Conservation (phyloP, 2,113 vertebrate species). For the Myiozetetes cayanensis region DNA sequence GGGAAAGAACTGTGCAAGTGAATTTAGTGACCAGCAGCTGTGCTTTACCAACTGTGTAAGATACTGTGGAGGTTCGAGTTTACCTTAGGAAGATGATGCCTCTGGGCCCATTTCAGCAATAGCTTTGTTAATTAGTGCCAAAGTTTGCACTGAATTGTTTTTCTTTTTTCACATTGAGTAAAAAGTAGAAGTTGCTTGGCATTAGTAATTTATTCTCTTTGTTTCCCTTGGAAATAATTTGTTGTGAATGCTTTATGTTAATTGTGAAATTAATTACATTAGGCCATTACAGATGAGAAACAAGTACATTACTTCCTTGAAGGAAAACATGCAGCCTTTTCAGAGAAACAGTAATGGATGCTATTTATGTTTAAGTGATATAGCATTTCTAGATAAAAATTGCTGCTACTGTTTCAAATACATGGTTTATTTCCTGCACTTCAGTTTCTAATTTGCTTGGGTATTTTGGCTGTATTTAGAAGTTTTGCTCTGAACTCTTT, state of each 20-base stretch:
- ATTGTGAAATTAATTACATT: background rate
- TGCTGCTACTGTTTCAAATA: background rate
- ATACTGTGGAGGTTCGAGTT: background rate
- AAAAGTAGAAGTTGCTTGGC: background rate
- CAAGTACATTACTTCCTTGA: background rate
- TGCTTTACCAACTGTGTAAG: background rate
- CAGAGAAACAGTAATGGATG: background rate
- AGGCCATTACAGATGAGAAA: background rate
- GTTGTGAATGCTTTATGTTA: background rate
- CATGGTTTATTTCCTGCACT: background rate
- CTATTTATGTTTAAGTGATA: background rate
- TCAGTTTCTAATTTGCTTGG: background rate
- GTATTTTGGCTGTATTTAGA: background rate
- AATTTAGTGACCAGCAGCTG: background rate
- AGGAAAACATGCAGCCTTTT: background rate
- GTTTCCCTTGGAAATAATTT: background rate
- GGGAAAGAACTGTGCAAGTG: background rate
- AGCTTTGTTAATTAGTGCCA: background rate
- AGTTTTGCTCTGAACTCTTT: background rate
- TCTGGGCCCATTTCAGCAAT: background rate
- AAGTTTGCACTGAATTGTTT: background rate
- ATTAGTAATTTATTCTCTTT: background rate
- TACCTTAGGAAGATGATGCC: background rate
- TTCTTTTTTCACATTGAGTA: background rate
- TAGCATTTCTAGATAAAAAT: background rate